Percentiles rank a stretch among this genome's conserved stretches.
Evolutionary conservation across 2,888 invertebrate species (phyloP).

Genomic region (Caenorhabditis plicata): DNA sequence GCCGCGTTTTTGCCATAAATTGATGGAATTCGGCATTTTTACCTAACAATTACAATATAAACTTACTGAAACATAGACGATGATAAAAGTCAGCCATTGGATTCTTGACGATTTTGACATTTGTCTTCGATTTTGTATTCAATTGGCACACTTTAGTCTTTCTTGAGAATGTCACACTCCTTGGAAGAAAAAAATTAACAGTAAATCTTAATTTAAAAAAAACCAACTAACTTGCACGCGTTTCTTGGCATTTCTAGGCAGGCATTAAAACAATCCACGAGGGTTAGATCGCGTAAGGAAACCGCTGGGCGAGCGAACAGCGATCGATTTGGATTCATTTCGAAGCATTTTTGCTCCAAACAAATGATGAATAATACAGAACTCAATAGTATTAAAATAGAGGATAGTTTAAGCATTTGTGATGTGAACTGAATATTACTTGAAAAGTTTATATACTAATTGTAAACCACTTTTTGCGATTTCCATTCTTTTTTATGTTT

Average conservation of each 20-base stretch:
- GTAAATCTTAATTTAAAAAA: not conserved
- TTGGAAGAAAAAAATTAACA: too few species aligned
- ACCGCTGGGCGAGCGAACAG: slow-evolving; percentile 19
- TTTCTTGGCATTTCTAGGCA: slow-evolving; percentile 32
- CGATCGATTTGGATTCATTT: slow-evolving; percentile 13
- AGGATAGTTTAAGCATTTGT: too few species aligned
- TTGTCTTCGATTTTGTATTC: slow-evolving; percentile 32
- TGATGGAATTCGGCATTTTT: not conserved
- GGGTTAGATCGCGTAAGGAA: slow-evolving; percentile 13
- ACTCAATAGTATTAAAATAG: too few species aligned
- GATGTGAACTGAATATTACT: too few species aligned
- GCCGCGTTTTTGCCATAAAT: too few species aligned
- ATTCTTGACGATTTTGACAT: slow-evolving; percentile 27
- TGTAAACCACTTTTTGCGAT: too few species aligned
- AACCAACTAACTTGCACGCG: slow-evolving; percentile 27
- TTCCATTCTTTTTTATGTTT: too few species aligned
- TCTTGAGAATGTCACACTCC: slow-evolving; percentile 30
- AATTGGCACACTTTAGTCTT: slow-evolving; percentile 33
- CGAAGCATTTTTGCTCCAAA: too few species aligned
- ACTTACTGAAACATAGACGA: slow-evolving; percentile 31
- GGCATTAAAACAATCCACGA: slow-evolving; percentile 23
- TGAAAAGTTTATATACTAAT: too few species aligned
- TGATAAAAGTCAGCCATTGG: slow-evolving; percentile 41
- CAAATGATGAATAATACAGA: too few species aligned
- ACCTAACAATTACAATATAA: not conserved